A percentile compares a stretch with the other conserved stretches of the same genome.
Conservation (phyloP, 1,140 invertebrate species). For the Euwallacea fornicatus region DNA sequence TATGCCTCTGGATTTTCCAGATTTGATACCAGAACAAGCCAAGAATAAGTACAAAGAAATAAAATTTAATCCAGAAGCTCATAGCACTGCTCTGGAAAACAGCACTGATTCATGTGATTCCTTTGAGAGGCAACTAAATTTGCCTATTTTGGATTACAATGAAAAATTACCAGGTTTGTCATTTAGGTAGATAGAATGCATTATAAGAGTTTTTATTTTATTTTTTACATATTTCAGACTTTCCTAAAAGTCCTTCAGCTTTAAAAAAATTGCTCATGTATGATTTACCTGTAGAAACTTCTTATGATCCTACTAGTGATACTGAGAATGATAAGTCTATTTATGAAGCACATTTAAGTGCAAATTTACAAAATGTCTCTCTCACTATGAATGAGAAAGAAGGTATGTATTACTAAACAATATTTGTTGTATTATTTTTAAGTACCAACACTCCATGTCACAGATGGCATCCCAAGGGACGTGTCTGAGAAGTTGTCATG, state of each 20-base stretch:
- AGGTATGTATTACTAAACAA: conserved; percentile 36
- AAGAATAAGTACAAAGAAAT: conserved; percentile 42
- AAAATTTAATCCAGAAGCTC: conserved; percentile 44
- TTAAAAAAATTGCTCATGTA: conserved; percentile 47
- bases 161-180: conserved; percentile 46
- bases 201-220: background rate
- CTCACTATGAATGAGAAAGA: conserved; percentile 54
- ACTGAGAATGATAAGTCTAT: conserved; percentile 53
- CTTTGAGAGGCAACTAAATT: conserved; percentile 42
- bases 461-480: too few relatives aligned
- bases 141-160: conserved; percentile 42
- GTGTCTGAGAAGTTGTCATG: too few relatives aligned
- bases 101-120: conserved; percentile 36
- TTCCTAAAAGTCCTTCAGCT: conserved; percentile 49
- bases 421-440: background rate
- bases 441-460: background rate
- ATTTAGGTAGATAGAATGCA: background rate
- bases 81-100: conserved; percentile 42
- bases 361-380: conserved; percentile 52
- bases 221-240: conserved; percentile 40
- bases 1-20: conserved; percentile 49
- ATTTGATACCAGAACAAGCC: conserved; percentile 51
- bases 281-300: conserved; percentile 48
- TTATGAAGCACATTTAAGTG: conserved; percentile 53
- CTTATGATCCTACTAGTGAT: conserved; percentile 46